Conservation (phyloP, 2,113 vertebrate genomes). For the Nothoprocta pentlandii region DNA sequence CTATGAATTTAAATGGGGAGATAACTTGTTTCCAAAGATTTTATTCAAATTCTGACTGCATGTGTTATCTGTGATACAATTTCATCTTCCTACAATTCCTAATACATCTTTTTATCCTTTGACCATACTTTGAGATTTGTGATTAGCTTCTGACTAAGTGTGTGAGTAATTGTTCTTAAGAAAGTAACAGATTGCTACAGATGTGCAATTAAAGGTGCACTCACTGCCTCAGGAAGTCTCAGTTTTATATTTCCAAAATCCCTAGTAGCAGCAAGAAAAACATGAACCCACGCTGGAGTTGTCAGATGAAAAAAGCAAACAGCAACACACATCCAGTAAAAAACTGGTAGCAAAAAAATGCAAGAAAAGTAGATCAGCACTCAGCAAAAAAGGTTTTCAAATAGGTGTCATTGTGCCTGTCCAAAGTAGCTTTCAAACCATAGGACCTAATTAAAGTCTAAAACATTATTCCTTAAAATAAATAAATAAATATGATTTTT, state of each 20-base stretch:
- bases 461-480: neutral
- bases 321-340: neutral
- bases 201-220: neutral
- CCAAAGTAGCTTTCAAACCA: neutral
- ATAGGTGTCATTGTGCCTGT: neutral
- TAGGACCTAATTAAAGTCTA: neutral
- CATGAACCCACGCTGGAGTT: neutral
- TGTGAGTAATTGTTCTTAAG: fast-evolving
- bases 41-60: neutral
- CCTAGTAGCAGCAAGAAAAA: neutral
- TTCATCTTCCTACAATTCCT: neutral
- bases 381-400: neutral
- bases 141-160: neutral
- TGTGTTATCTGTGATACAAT: neutral
- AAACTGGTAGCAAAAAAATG: neutral
- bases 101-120: neutral
- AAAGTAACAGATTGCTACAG: neutral
- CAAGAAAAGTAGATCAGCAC: neutral
- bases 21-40: neutral
- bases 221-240: neutral
- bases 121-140: neutral
- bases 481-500: neutral
- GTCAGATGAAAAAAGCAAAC: neutral
- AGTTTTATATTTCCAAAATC: neutral
- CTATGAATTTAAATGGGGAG: neutral